Base-by-base conservation (phyloP, 1,140 invertebrate genomes). In the Scaptodrosophila lebanonensis region DNA sequence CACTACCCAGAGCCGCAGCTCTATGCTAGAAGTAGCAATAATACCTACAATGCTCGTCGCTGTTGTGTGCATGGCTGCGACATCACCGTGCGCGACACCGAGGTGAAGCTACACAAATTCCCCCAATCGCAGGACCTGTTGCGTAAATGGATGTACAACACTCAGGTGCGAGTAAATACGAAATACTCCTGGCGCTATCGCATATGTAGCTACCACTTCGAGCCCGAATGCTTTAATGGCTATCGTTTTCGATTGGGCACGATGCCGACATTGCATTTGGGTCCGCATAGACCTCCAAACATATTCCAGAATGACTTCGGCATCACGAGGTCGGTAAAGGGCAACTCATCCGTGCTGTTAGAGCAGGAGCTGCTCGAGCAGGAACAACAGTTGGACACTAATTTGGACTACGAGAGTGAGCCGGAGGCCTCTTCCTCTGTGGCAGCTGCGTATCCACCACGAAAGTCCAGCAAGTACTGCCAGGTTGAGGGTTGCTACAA, bases 81-180 rank as follows among this genome's bases (percentile, higher is more conserved):
- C 15, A 56, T 73, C n/a, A 75, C 62, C 0, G 22, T 13, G 0
- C 42, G 58, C 3, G 56, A 84, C 33, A 35, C 62, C 7, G 56
- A 32, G 9, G 61, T 56, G 1, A 71, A 68, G 47, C 38, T 84
- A n/a, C 77, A 83, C 43, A 82, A 72, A 32, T 84, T 84, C 8
- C 82, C 82, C 13, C 53, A 50, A 0, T 53, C 69, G 0, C 16
- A 30, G 20, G 63, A 68, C 1, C 56, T 62, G 1, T 45, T 77
- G 16, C 13, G 60, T 0, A 84, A 84, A 40, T 84, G 82, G 82
- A 65, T 73, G 59, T 65, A 84, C 38, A 84, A 84, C 36, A 70
- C 67, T 0, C 83, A 84, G 30, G 61, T 85, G 3, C 36, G 61
- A 8, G 69, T 67, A 30, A 60, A 76, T 16, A 43, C 18, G 4